phyloP scores from a whole-genome alignment of 2,888 invertebrate genomes.

The Zhuqinia jingwanae region DNA sequence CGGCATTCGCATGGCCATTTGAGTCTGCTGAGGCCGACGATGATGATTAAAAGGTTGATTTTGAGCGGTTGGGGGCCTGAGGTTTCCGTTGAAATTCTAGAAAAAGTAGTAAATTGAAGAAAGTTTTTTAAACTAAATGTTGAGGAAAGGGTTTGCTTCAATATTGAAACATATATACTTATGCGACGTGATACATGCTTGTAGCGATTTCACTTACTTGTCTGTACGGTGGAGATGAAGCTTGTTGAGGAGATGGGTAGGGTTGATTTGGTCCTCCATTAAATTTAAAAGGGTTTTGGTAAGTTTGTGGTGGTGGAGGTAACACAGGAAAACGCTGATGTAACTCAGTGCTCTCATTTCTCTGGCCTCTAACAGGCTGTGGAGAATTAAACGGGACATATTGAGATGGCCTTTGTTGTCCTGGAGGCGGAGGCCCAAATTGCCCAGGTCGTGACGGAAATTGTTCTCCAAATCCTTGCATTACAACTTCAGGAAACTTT shows the following conservation, averaged over 20 bases:
- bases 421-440: slow-evolving; percentile 59
- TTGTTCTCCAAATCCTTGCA: slow-evolving; percentile 48
- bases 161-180: too few species aligned
- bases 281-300: slow-evolving; percentile 42
- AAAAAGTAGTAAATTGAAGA: slow-evolving; percentile 31
- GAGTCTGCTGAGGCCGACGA: slow-evolving; percentile 42
- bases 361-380: slow-evolving; percentile 3
- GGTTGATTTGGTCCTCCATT: neutral
- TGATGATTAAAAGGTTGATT: slow-evolving; percentile 37
- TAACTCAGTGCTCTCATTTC: slow-evolving; percentile 21
- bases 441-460: slow-evolving; percentile 51
- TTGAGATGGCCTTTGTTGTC: slow-evolving; percentile 23
- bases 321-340: slow-evolving; percentile 34
- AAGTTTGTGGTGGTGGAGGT: slow-evolving; percentile 35
- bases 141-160: neutral
- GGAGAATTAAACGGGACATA: slow-evolving; percentile 62
- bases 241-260: neutral
- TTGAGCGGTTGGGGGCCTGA: slow-evolving; percentile 18
- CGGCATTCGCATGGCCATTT: slow-evolving; percentile 40
- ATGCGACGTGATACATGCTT: too few species aligned
- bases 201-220: slow-evolving; percentile 17
- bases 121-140: neutral
- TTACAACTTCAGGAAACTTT: slow-evolving; percentile 37
- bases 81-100: slow-evolving; percentile 40
- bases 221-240: neutral